Evolutionary conservation across 2,113 vertebrate species (phyloP), one percentile per base, ranked within the genome.

Genomic region (Nyctibius bracteatus): DNA sequence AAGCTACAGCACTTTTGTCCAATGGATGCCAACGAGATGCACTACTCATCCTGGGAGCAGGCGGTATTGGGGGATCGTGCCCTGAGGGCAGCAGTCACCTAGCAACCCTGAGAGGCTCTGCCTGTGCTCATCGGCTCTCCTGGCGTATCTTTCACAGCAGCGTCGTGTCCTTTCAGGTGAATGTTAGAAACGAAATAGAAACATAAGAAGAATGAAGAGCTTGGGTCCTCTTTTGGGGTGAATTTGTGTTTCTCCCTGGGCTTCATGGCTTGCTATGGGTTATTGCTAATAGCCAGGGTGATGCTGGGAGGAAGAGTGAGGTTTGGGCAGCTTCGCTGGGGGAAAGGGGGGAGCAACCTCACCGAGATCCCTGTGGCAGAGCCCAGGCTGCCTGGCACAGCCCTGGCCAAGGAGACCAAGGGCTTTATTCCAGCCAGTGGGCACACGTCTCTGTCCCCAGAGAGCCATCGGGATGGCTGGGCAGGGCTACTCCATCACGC

Each of bases 121-220:
- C 65, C 57, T 37, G 46, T 12, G 39, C 89, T 91, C 51, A 7
- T 28, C 22, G 0, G 14, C 72, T 72, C 84, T 72, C 71, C 35
- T 5, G 52, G 61, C 5, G 0, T 3, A 6, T 27, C 79, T 19
- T 37, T 19, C 71, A 55, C 74, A 35, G 85, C 63, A 35, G 35
- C 4, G 2, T 15, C 8, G 12, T 23, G 46, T 66, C 73, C 55
- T 30, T 61, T 6, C 35, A 43, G 41, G 66, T 15, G 13, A 8
- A 3, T 3, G 10, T 9, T n/a, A 51, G 44, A 75, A 75, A 63
- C 1, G 1, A 15, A 55, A 46, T 8, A 62, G 44, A 22, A 70
- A 17, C 27, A 44, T 0, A 0, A 68, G 54, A 58, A 58, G n/a
- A 71, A 43, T 1, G 0, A 18, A n/a, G 2, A 46, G 27, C 12